Evolutionary conservation across 1,140 invertebrate genomes (phyloP).

Genomic region (Drosophila miranda): DNA sequence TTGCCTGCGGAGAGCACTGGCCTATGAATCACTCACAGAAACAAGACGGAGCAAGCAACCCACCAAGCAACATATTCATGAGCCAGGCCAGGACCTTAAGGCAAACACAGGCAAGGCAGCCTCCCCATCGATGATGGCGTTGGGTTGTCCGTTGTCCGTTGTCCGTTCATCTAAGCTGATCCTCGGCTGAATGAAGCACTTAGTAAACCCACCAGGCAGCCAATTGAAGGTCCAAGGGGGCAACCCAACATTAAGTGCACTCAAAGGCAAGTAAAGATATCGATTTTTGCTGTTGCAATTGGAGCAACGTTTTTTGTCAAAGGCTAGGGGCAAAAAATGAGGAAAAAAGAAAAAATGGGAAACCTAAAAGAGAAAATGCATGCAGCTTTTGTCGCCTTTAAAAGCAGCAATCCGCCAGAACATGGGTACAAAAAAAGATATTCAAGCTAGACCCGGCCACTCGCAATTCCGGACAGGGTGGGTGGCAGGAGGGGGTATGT

Average conservation of each 20-base stretch:
- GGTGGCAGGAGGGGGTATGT: no score
- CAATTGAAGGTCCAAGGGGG: constrained; percentile 14
- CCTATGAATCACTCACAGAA: constrained; percentile 66
- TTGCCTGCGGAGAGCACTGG: constrained; percentile 38
- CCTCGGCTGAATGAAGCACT: constrained; percentile 14
- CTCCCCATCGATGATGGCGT: not conserved
- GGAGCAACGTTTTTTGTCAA: constrained; percentile 7
- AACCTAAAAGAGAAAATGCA: not conserved
- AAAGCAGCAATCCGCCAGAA: no score
- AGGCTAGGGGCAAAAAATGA: not conserved
- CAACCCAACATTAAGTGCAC: not conserved
- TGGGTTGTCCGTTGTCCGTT: not conserved
- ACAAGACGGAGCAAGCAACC: constrained; percentile 15
- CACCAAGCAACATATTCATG: constrained; percentile 21
- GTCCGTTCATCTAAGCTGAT: constrained; percentile 7
- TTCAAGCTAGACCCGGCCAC: no score
- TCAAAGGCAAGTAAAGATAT: not conserved
- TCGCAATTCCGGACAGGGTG: no score
- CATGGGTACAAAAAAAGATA: no score
- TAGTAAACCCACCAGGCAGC: constrained; percentile 1
- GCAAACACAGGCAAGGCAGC: constrained; percentile 14
- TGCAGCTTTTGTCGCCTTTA: not conserved
- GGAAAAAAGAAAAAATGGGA: not conserved
- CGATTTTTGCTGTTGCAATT: not conserved
- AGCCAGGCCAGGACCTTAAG: constrained; percentile 7